Percentiles rank a stretch among this genome's conserved stretches.
These are phyloP conservation scores for Nymphicus hollandicus DNA, from an alignment of 2,113 vertebrate species.

Conservation along the genomic window DNA sequence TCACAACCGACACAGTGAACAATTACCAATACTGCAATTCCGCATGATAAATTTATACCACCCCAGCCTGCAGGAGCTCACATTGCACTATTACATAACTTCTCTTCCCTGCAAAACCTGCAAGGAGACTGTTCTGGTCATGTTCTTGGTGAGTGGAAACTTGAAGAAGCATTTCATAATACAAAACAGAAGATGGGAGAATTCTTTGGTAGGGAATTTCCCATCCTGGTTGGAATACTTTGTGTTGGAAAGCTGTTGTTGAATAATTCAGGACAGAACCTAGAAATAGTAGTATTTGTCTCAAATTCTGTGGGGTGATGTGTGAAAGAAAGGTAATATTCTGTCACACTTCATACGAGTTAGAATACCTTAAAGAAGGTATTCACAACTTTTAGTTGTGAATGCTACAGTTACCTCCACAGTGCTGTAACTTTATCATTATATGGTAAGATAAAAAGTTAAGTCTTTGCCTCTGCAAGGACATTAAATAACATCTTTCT, in stretches of 20 bases:
- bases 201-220: not conserved
- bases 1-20: not conserved
- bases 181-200: not conserved
- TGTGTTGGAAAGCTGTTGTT: not conserved
- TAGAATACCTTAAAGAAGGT: not conserved
- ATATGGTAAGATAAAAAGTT: slow-evolving; percentile 41
- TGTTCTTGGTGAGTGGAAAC: not conserved
- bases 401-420: slow-evolving; percentile 9
- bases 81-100: not conserved
- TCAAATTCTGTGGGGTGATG: not conserved
- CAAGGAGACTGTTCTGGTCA: not conserved
- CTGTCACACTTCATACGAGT: not conserved
- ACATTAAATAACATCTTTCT: slow-evolving; percentile 25
- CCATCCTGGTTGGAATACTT: not conserved
- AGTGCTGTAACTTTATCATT: slow-evolving; percentile 42
- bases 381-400: not conserved
- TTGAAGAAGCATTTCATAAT: not conserved
- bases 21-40: not conserved
- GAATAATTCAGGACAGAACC: not conserved
- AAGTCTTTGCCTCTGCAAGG: slow-evolving; percentile 59
- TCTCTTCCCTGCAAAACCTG: not conserved
- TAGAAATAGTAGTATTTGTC: not conserved
- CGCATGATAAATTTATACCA: not conserved
- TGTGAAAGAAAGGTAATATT: not conserved
- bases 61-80: not conserved